Base-by-base conservation (phyloP, 2,113 vertebrate species). In the Ptyas mucosa region DNA sequence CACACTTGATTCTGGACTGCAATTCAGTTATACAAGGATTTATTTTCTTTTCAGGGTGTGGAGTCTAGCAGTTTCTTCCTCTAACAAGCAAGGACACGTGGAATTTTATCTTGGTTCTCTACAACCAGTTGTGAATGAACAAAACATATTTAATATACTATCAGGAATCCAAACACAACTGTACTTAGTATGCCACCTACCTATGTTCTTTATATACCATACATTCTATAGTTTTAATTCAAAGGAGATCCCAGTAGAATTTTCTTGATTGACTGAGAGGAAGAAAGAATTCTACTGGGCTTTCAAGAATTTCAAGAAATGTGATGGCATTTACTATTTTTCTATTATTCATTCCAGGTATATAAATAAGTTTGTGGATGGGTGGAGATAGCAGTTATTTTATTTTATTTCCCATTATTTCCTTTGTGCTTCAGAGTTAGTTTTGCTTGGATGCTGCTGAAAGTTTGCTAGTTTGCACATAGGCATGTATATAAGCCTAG, bases 1-100 rank as follows among this genome's bases (percentile, higher is more conserved):
- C 95, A 93, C 94, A 93, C 93, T 96, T 91, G 95, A 94, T 96
- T 95, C 93, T 94, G 93, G 97, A 96, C 96, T 49, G 93, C 89
- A 94, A 57, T 39, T 93, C 89, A 89, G 81, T 55, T 90, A 24
- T 93, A 95, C 85, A 94, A 97, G 93, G 93, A 94, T 81, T 39
- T 81, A 18, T 81, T 81, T 39, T n/a, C 5, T n/a, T 26, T 61
- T 14, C 29, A 39, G 69, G n/a, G 15, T 81, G 34, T 24, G 26
- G 26, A 29, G 9, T 26, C 18, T 51, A 52, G 91, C 89, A 94
- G 90, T 81, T 55, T 24, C 49, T 14, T 24, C 43, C 9, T 24
- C 23, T 24, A 81, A 23, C 91, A 93, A 93, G 95, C 34, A 61
- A 94, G 92, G 46, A 53, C n/a, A 57, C 85, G 90, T 94, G 85